Evolutionary conservation across 2,797 vertebrate genomes (phyloP).

Genomic region (Pagetopsis macropterus): DNA sequence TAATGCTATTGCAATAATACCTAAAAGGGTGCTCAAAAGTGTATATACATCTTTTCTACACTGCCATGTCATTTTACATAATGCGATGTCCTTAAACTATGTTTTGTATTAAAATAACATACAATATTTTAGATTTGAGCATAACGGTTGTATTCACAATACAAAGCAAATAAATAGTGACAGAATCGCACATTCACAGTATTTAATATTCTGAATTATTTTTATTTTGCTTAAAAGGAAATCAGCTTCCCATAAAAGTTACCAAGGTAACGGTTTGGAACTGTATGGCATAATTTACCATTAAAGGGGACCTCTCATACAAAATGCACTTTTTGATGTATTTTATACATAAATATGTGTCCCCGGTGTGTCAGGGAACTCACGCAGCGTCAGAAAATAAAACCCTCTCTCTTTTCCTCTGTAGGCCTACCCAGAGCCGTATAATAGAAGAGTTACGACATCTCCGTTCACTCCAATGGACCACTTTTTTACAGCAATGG

Average conservation of each 20-base stretch:
- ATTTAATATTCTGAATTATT: constrained; percentile 4
- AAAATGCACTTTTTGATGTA: no score
- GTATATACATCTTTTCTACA: not conserved
- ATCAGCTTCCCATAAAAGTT: constrained; percentile 6
- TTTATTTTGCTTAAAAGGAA: not conserved
- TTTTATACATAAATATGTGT: no score
- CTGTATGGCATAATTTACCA: no score
- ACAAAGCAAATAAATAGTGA: no score
- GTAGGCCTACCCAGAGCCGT: no score
- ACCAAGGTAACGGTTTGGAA: not conserved
- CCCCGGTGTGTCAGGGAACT: no score
- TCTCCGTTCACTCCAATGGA: no score
- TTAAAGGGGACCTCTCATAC: no score
- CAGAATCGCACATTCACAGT: not conserved
- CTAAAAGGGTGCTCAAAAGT: not conserved
- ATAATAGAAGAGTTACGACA: no score
- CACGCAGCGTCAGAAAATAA: no score
- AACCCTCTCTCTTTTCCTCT: no score
- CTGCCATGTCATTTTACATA: not conserved
- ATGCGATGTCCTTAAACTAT: not conserved
- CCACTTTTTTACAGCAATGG: no score
- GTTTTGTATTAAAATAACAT: constrained; percentile 1
- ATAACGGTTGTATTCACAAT: not conserved
- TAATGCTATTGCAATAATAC: not conserved
- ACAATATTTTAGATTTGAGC: not conserved